Conservation (phyloP, 37 sponge, comb jelly and placozoan species). For the Hormiphora californensis region DNA sequence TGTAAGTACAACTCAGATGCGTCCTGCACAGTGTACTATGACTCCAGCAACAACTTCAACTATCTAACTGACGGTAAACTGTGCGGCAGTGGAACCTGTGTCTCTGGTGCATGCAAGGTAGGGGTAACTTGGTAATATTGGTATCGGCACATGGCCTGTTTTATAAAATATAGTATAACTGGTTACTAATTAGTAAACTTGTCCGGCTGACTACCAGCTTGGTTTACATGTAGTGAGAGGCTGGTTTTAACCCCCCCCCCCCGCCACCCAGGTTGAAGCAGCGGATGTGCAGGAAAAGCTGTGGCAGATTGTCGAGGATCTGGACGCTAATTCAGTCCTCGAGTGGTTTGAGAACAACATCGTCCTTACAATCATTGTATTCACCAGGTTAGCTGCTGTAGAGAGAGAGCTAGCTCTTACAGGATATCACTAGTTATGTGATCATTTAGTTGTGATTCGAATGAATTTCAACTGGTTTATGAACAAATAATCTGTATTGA, state of each 20-base stretch:
- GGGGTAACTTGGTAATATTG: no score
- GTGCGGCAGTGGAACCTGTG: slow-evolving; percentile 20
- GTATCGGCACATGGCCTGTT: no score
- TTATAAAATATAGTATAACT: no score
- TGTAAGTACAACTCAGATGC: neutral
- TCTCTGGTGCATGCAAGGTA: neutral
- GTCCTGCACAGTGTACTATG: neutral
- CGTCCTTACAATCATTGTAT: slow-evolving; percentile 27
- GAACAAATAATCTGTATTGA: no score
- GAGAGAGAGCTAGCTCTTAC: no score
- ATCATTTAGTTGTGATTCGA: no score
- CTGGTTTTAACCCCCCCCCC: no score
- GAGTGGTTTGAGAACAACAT: slow-evolving; percentile 31
- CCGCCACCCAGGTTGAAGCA: neutral
- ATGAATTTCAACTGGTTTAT: no score
- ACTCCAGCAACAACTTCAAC: neutral
- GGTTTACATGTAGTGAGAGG: no score
- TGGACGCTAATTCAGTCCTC: neutral
- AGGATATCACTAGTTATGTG: no score
- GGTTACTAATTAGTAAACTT: no score
- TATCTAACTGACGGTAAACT: slow-evolving; percentile 16
- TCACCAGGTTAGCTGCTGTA: slow-evolving; percentile 43
- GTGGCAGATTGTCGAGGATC: slow-evolving; percentile 16
- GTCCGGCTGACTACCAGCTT: no score
- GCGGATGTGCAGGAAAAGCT: slow-evolving; percentile 45